These are phyloP conservation scores for Scaptomyza caliginosa DNA, from an alignment of 2,888 invertebrate species.

Conservation along the genomic window DNA sequence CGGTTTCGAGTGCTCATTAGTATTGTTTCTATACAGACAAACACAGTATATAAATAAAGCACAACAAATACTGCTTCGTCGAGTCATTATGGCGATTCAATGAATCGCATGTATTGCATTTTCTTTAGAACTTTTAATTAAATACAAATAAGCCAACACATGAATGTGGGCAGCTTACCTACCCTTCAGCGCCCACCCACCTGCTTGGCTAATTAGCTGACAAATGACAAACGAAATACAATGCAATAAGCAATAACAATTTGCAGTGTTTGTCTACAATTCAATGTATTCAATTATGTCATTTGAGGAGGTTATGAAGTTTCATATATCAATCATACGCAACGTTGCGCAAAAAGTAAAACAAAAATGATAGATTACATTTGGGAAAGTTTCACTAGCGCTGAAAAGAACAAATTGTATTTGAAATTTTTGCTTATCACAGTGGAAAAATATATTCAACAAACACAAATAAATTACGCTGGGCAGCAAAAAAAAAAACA, in stretches of 20 bases:
- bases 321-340: slow-evolving; percentile 76
- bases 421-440: slow-evolving; percentile 29
- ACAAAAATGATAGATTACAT: not conserved
- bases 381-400: slow-evolving; percentile 1
- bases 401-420: slow-evolving; percentile 36
- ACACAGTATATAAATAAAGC: not conserved
- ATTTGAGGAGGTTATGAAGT: slow-evolving; percentile 66
- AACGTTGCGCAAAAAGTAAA: slow-evolving; percentile 64
- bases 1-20: slow-evolving; percentile 14
- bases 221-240: slow-evolving; percentile 5
- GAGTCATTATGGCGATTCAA: slow-evolving; percentile 62
- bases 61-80: slow-evolving; percentile 3
- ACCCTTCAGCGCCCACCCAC: slow-evolving; percentile 15
- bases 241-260: slow-evolving; percentile 6
- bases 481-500: not conserved
- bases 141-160: slow-evolving; percentile 59
- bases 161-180: slow-evolving; percentile 63
- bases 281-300: slow-evolving; percentile 60
- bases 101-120: slow-evolving; percentile 78
- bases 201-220: slow-evolving; percentile 1
- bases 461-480: not conserved
- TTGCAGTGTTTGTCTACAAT: slow-evolving; percentile 38
- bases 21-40: not conserved
- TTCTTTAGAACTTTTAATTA: slow-evolving; percentile 77
- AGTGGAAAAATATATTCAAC: slow-evolving; percentile 10